Evolutionary conservation across 2,113 vertebrate species (phyloP).

Genomic region (Corvus cornix): DNA sequence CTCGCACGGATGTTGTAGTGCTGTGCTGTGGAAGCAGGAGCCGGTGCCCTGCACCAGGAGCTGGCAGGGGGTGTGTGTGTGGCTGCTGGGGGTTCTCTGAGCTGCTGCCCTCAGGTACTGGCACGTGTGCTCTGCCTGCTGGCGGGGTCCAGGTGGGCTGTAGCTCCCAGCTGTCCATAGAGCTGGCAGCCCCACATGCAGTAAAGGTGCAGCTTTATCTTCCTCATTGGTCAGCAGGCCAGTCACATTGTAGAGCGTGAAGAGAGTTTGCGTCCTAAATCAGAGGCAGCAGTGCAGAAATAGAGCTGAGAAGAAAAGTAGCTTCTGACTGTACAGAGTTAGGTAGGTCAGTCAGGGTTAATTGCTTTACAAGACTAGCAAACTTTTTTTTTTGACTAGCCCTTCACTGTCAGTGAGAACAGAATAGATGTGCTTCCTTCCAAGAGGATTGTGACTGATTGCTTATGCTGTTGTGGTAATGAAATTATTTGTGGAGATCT

Average conservation of each 20-base stretch:
- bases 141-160: background rate
- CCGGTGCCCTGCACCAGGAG: fast-evolving
- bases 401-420: background rate
- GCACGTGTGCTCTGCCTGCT: background rate
- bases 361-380: background rate
- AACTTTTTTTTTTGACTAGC: background rate
- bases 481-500: background rate
- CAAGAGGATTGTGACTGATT: background rate
- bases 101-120: background rate
- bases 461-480: background rate
- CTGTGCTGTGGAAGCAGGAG: background rate
- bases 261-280: background rate
- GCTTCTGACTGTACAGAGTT: background rate
- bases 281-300: background rate
- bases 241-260: background rate
- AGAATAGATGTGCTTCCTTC: background rate
- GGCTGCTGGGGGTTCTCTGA: background rate
- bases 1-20: fast-evolving
- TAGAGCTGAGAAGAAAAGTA: background rate
- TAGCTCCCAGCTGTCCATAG: background rate
- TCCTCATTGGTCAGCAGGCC: background rate
- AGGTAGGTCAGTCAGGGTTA: background rate
- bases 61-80: background rate
- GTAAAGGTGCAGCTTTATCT: background rate
- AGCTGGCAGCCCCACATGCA: background rate